Evolutionary conservation across 1,140 invertebrate species (phyloP), one percentile per base, ranked within the genome.

Genomic region (Tetramorium alpestre): DNA sequence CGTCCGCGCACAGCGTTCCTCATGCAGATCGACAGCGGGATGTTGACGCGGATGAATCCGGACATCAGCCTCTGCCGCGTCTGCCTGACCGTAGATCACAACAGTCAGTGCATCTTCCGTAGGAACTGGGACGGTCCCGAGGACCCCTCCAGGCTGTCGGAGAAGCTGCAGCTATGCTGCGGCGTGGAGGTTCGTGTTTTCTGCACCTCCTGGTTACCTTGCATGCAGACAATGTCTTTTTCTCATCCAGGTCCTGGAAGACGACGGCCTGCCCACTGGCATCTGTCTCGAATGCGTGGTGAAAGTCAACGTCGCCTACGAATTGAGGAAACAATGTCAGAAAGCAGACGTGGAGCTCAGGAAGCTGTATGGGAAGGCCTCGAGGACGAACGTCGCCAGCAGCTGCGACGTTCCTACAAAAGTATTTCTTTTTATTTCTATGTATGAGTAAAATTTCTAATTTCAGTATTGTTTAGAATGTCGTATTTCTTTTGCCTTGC

Each of bases 321-420:
- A 93, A 75, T 93, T 95, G 73, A 90, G 93, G 72, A 78, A 92
- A 44, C 94, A 94, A 22, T 95, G 94, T 85, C 94, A 94, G 70
- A 89, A 85, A 62, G 88, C 94, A 3, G 93, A 94, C 77, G 18
- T 87, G 25, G 92, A 77, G 54, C 78, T 94, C 3, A 92, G 92
- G 73, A 86, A 90, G 76, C 65, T 91, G 2, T 93, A 90, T 65
- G 91, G 89, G n/a, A 93, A 91, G 75, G 41, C 84, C 1, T 62
- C 78, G 0, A 87, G 60, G 22, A 75, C 60, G 16, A 69, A 51
- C 18, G 10, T 72, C 44, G 47, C 47, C 56, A 49, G 56, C 54
- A 47, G 8, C 13, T 58, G 13, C 47, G 3, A 4, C 33, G 10
- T 28, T 18, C 11, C n/a, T 10, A 82, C 51, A 60, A 86, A 86